These are phyloP conservation scores for Tetragonula clypearis DNA, from an alignment of 1,140 invertebrate species.

Conservation along the genomic window DNA sequence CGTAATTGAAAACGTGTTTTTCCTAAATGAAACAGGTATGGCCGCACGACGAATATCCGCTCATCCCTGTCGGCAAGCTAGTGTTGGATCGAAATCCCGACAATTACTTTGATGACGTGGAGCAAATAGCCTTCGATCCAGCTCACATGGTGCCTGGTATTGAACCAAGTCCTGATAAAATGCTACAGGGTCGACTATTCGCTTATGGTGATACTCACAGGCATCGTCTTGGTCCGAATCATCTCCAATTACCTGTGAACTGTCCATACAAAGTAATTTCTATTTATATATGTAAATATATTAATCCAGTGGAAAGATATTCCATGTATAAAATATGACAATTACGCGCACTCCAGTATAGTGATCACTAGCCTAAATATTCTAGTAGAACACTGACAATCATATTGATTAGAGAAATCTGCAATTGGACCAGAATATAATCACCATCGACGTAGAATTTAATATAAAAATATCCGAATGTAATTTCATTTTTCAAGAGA, in stretches of 20 bases:
- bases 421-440: too few species aligned
- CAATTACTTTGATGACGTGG: constrained; percentile 97
- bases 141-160: constrained; percentile 96
- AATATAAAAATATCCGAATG: too few species aligned
- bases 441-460: too few species aligned
- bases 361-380: too few species aligned
- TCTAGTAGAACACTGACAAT: too few species aligned
- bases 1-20: background rate
- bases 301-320: background rate
- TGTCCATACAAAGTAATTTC: constrained; percentile 88
- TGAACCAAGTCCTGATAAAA: constrained; percentile 95
- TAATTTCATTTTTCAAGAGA: too few species aligned
- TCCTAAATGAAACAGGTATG: constrained; percentile 85
- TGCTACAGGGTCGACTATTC: constrained; percentile 97
- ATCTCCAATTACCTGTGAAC: constrained; percentile 97
- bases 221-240: constrained; percentile 96
- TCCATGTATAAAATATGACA: background rate
- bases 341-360: background rate
- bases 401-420: too few species aligned
- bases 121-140: constrained; percentile 97
- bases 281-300: background rate
- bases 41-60: constrained; percentile 94
- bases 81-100: constrained; percentile 94
- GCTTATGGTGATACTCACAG: constrained; percentile 97
- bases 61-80: constrained; percentile 95